A percentile compares a stretch with the other conserved stretches of the same genome.
These are phyloP conservation scores for Nephotettix cincticeps DNA, from an alignment of 1,140 invertebrate genomes.

Conservation along the genomic window DNA sequence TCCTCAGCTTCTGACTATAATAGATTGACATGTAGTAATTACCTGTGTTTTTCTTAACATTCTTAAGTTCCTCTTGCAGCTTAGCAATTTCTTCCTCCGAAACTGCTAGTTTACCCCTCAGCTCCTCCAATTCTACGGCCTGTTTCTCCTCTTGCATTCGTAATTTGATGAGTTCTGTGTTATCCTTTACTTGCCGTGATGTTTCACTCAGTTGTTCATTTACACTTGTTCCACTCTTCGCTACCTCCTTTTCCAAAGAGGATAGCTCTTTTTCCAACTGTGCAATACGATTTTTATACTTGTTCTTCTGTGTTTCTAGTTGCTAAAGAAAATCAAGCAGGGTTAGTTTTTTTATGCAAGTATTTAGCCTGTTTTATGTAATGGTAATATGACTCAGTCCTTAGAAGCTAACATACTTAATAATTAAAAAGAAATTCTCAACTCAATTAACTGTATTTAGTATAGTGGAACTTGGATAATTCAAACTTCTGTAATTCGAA, in stretches of 20 bases:
- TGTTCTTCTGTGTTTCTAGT: not conserved
- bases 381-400: not conserved
- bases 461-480: no score
- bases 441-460: no score
- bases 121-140: not conserved
- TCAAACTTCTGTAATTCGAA: no score
- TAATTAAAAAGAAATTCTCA: no score
- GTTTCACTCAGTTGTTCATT: not conserved
- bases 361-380: not conserved
- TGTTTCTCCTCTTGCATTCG: not conserved
- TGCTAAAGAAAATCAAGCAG: not conserved
- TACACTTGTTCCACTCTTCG: not conserved
- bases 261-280: conserved; percentile 3
- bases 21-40: no score
- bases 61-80: not conserved
- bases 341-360: not conserved
- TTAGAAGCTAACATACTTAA: not conserved
- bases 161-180: conserved; percentile 5
- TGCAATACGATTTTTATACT: not conserved
- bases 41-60: not conserved
- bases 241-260: not conserved
- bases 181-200: not conserved
- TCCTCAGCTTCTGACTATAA: no score
- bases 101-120: not conserved
- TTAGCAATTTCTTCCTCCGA: not conserved